Evolutionary conservation across 1,140 invertebrate species (phyloP).

Genomic region (Capitella teleta): DNA sequence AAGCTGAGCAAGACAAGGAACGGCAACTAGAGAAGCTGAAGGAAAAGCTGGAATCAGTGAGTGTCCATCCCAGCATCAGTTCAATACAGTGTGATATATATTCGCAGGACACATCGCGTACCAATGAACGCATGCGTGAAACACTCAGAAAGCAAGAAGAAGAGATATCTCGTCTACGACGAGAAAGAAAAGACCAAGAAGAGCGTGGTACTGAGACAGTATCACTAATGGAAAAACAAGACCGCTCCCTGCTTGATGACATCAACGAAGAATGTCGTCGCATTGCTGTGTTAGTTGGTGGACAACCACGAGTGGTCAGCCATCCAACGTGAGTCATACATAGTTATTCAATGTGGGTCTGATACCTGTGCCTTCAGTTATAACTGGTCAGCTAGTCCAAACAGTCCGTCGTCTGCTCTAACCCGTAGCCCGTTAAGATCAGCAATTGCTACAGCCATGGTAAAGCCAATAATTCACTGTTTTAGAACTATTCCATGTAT

Average conservation of each 20-base stretch:
- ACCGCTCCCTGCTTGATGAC: conserved; percentile 29
- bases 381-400: no score
- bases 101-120: conserved; percentile 25
- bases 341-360: no score
- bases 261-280: conserved; percentile 35
- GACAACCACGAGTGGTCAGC: conserved; percentile 23
- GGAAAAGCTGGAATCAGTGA: conserved; percentile 27
- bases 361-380: no score
- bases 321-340: conserved; percentile 15
- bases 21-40: conserved; percentile 24
- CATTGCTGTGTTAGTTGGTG: conserved; percentile 23
- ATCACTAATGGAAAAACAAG: conserved; percentile 21
- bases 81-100: background rate
- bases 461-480: background rate
- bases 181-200: conserved; percentile 16
- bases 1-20: conserved; percentile 23
- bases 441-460: background rate
- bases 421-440: no score
- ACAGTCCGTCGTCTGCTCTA: no score
- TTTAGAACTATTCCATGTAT: background rate
- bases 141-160: conserved; percentile 24
- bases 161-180: conserved; percentile 19
- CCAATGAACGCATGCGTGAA: conserved; percentile 23
- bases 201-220: conserved; percentile 19
- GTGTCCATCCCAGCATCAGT: background rate